Evolutionary conservation across 1,140 invertebrate genomes (phyloP), one percentile per base, ranked within the genome.

Genomic region (Anastrepha obliqua): DNA sequence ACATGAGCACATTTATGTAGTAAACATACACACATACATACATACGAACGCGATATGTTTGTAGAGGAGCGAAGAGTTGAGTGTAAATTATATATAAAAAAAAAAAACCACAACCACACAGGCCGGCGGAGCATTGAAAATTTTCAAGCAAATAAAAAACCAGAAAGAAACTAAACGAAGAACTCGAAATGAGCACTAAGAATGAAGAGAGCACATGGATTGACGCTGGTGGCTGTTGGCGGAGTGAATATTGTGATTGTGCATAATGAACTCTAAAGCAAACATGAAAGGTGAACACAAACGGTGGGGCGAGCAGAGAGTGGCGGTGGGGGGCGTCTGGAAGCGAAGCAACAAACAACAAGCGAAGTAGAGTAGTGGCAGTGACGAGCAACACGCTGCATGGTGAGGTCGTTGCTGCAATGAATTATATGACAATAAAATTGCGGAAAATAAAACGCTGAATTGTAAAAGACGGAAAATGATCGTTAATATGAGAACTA

Each of bases 181-280:
- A 81, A 81, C 74, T 55, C 47, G 74, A 58, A 81, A 81, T 55
- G 47, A 81, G 47, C 74, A 58, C 74, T 29, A 29, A 81, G 74
- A 55, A 81, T 55, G 74, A 9, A 81, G 47, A 81, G 74, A 81
- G 64, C 20, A 67, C 29, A 29, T 67, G 29, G 29, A 67, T 17
- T 67, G 64, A 39, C 2, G 64, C 64, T 67, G 64, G n/a, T 17
- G 64, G 64, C 64, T 29, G 51, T 47, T 81, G 74, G 6, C 47
- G 70, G 15, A 74, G 7, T n/a, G 15, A 42, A 74, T 4, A 51
- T 81, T 81, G 74, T 81, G 74, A 29, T 51, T 81, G 74, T 81
- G n/a, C 74, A 81, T 81, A 81, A 81, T 81, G 74, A 81, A 81
- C 74, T 81, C 74, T 55, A 58, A 20, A 55, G 74, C 74, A 81